Evolutionary conservation across 2,888 invertebrate species (phyloP).

Genomic region (Torymus aiolomorphi): DNA sequence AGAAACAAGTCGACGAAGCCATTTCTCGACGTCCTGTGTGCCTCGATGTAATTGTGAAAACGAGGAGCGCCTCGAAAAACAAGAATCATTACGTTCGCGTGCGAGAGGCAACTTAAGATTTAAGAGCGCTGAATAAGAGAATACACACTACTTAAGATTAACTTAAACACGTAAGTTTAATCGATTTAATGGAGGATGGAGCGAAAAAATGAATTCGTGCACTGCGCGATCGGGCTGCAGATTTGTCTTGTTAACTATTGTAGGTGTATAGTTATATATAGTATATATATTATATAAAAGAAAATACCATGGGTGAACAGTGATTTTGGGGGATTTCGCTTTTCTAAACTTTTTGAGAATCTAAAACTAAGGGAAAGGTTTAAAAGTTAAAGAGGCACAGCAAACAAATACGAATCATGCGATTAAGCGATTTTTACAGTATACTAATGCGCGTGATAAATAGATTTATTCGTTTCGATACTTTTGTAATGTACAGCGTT

Average conservation of each 20-base stretch:
- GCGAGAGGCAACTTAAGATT: conserved; percentile 47
- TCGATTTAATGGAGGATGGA: conserved; percentile 61
- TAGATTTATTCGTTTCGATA: conserved; percentile 42
- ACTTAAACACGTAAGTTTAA: conserved; percentile 69
- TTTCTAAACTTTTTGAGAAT: conserved; percentile 46
- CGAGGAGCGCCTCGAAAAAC: conserved; percentile 46
- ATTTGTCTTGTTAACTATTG: conserved; percentile 74
- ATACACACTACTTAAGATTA: conserved; percentile 65
- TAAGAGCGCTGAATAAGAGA: conserved; percentile 40
- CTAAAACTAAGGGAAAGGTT: not conserved
- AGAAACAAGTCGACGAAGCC: conserved; percentile 51
- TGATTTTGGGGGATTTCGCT: conserved; percentile 64
- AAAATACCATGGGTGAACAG: conserved; percentile 68
- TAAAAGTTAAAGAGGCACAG: conserved; percentile 5
- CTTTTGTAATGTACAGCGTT: conserved; percentile 49
- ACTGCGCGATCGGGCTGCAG: conserved; percentile 65
- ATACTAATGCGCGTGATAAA: conserved; percentile 18
- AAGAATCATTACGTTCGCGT: conserved; percentile 39
- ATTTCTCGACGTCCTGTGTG: conserved; percentile 59
- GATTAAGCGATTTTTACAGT: conserved; percentile 37
- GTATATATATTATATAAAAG: conserved; percentile 56
- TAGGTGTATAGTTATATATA: conserved; percentile 70
- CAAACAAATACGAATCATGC: conserved; percentile 7
- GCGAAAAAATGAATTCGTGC: conserved; percentile 61
- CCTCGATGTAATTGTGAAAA: conserved; percentile 52